Evolutionary conservation across 2,888 invertebrate genomes (phyloP).

Genomic region (Lasioglossum villosulum): DNA sequence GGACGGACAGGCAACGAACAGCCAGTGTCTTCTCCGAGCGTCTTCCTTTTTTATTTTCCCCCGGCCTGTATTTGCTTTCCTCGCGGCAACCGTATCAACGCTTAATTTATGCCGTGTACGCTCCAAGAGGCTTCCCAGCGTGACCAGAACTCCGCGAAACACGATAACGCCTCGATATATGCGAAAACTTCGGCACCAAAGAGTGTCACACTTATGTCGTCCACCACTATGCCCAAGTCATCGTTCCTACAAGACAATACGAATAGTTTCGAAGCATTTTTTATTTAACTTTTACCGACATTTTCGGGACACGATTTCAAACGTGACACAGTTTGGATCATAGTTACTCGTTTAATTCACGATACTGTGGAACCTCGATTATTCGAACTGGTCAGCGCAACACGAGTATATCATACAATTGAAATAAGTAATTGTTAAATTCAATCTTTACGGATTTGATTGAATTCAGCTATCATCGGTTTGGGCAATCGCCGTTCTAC

Average conservation of each 20-base stretch:
- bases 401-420: background rate
- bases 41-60: constrained; percentile 19
- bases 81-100: constrained; percentile 37
- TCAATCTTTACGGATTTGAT: background rate
- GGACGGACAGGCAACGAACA: constrained; percentile 33
- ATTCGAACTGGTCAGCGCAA: background rate
- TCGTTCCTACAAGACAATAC: background rate
- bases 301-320: background rate
- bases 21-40: constrained; percentile 26
- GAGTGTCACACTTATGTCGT: too few relatives aligned
- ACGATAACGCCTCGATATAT: background rate
- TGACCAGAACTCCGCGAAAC: constrained; percentile 33
- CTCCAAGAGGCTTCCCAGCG: constrained; percentile 9
- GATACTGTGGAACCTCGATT: background rate
- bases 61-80: constrained; percentile 22
- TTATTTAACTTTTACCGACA: background rate
- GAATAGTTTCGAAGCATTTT: background rate
- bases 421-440: too few relatives aligned
- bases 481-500: background rate
- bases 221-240: too few relatives aligned
- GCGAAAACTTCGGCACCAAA: background rate
- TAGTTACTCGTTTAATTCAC: background rate
- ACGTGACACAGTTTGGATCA: background rate
- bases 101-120: constrained; percentile 47
- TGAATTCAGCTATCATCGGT: background rate